Evolutionary conservation across 2,797 vertebrate species (phyloP).

Genomic region (Chloroceryle inda): DNA sequence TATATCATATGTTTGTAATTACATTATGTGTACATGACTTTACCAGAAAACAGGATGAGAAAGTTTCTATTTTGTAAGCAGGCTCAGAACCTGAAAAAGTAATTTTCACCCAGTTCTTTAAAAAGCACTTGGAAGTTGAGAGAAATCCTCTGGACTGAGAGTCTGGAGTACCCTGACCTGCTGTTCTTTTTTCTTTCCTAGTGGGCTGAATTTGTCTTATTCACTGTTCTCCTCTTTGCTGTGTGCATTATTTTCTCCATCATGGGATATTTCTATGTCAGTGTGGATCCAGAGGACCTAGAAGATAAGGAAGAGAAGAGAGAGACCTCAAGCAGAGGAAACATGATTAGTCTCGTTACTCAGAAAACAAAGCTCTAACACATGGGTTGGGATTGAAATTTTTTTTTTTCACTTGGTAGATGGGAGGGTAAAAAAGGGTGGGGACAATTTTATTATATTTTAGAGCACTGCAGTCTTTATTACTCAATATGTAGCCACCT

Average conservation of each 20-base stretch:
- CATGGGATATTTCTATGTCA: constrained; percentile 93
- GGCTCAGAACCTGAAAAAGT: not conserved
- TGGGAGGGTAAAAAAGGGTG: not conserved
- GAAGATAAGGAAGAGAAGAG: constrained; percentile 67
- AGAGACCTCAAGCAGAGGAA: constrained; percentile 52
- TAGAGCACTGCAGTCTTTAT: constrained; percentile 1
- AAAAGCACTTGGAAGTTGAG: constrained; percentile 4
- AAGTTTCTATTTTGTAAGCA: not conserved
- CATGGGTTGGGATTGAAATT: not conserved
- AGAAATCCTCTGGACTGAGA: not conserved
- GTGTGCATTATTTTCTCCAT: constrained; percentile 94
- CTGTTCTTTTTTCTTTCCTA: constrained; percentile 71
- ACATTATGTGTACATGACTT: not conserved
- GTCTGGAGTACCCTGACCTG: constrained; percentile 1
- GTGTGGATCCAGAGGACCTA: constrained; percentile 83
- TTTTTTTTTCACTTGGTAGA: not conserved
- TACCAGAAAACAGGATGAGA: not conserved
- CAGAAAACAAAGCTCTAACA: constrained; percentile 81
- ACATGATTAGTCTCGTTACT: constrained; percentile 69
- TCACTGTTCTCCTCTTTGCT: constrained; percentile 87
- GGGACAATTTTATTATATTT: not conserved
- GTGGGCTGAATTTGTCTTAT: constrained; percentile 96
- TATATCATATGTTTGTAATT: not conserved
- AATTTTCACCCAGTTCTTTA: not conserved
- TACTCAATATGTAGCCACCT: constrained; percentile 12